These are phyloP conservation scores for Philereme vetulata DNA, from an alignment of 2,888 invertebrate species.

Conservation along the genomic window DNA sequence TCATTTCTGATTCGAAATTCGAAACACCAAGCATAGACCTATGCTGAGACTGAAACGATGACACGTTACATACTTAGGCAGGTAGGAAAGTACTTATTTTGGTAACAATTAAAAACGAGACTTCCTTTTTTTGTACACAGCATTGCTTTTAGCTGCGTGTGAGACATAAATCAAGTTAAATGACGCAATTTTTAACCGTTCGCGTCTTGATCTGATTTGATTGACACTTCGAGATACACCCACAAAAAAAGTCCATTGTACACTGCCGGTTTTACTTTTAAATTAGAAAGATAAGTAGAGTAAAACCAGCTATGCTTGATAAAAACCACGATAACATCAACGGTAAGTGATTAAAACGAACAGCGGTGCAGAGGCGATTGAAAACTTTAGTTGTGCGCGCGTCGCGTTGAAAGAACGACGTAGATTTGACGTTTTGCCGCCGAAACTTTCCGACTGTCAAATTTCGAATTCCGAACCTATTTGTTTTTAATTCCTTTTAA, in stretches of 20 bases:
- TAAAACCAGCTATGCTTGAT: conserved; percentile 31
- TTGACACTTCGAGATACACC: conserved; percentile 37
- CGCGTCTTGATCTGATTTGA: conserved; percentile 41
- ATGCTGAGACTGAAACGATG: too few relatives aligned
- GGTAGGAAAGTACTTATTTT: background rate
- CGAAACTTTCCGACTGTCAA: conserved; percentile 57
- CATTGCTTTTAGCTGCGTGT: conserved; percentile 16
- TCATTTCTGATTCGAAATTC: too few relatives aligned
- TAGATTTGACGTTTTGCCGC: conserved; percentile 58
- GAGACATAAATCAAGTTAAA: conserved; percentile 40
- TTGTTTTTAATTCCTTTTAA: conserved; percentile 17
- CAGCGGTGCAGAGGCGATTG: conserved; percentile 32
- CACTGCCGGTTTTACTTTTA: conserved; percentile 25
- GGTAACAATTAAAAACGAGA: conserved; percentile 5
- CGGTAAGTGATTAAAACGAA: conserved; percentile 28
- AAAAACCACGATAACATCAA: conserved; percentile 18
- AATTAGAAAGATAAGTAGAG: background rate
- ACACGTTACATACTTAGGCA: background rate
- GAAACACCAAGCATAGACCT: too few relatives aligned
- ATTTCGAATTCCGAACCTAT: conserved; percentile 42
- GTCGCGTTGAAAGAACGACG: conserved; percentile 54
- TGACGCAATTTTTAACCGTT: conserved; percentile 43
- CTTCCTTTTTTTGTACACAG: conserved; percentile 10
- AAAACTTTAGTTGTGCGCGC: conserved; percentile 63
- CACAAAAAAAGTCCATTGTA: conserved; percentile 10